Evolutionary conservation across 2,888 invertebrate genomes (phyloP), one percentile per base, ranked within the genome.

Genomic region (Amphiduros pacificus): DNA sequence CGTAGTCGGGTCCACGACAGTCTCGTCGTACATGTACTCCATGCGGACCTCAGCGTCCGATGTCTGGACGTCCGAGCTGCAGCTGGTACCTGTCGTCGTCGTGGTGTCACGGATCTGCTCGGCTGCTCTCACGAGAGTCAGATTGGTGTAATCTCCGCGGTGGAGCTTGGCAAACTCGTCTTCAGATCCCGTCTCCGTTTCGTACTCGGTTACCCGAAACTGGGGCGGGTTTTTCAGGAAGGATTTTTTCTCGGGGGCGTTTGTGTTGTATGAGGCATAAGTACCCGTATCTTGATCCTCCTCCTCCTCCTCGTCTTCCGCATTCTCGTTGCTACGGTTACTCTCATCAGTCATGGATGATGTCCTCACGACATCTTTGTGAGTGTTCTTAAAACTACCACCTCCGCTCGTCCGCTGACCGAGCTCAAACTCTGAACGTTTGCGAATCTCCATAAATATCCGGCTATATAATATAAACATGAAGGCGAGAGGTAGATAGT

Each of bases 401-500:
- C 55, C 56, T 31, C 73, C 74, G 5, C 68, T 68, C 40, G 68
- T 76, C 44, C 75, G 64, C 63, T 78, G 79, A 2, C 81, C 81
- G 24, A 80, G 63, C 64, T 81, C 80, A 57, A 81, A 71, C 64
- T 77, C 75, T 0, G 85, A 83, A 2, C 85, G 71, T 62, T 82
- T 81, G 50, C 84, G 75, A 28, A 85, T 85, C 66, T 83, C 84
- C 64, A 78, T 74, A 70, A 84, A 85, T 55, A 85, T 85, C 67
- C 81, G 79, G 28, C 76, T 81, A 69, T 85, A 85, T 9, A 85
- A 72, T 48, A 71, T 73, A 61, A 84, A 82, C 85, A 85, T 85
- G n/a, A 84, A 72, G 5, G 80, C 73, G 22, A 85, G 76, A 0
- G 85, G 85, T n/a, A 85, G 75, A 71, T 84, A 85, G 69, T 85